Evolutionary conservation across 2,113 vertebrate genomes (phyloP).

Genomic region (Ramphastos sulfuratus): DNA sequence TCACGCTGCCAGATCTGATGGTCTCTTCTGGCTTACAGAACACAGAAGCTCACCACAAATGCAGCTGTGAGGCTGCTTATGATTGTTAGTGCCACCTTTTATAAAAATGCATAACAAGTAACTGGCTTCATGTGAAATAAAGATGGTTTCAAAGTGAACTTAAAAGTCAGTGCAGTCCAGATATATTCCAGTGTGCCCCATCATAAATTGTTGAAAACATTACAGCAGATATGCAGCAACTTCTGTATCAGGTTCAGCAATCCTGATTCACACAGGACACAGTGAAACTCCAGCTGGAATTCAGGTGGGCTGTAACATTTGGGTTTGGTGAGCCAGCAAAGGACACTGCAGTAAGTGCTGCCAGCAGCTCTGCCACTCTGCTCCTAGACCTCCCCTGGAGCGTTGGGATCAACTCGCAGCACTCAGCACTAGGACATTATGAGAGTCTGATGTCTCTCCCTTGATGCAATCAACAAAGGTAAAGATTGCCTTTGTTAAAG

Average conservation of each 20-base stretch:
- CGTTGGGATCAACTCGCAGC: too few species aligned
- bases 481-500: too few species aligned
- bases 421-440: too few species aligned
- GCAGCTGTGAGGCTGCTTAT: background rate
- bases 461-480: too few species aligned
- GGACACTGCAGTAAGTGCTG: background rate
- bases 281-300: background rate
- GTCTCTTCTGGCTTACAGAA: background rate
- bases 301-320: background rate
- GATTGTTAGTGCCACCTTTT: background rate
- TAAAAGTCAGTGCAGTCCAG: background rate
- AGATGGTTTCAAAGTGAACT: background rate
- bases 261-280: background rate
- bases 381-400: too few species aligned
- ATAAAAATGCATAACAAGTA: background rate
- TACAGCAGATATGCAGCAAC: background rate
- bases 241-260: background rate
- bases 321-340: background rate
- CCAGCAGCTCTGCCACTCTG: background rate
- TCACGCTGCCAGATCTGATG: background rate
- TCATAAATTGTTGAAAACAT: background rate
- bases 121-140: background rate
- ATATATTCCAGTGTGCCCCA: background rate
- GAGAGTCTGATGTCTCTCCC: too few species aligned
- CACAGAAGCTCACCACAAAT: background rate